Evolutionary conservation across 2,888 invertebrate species (phyloP), one percentile per base, ranked within the genome.

Genomic region (Digitonthophagus gazella): DNA sequence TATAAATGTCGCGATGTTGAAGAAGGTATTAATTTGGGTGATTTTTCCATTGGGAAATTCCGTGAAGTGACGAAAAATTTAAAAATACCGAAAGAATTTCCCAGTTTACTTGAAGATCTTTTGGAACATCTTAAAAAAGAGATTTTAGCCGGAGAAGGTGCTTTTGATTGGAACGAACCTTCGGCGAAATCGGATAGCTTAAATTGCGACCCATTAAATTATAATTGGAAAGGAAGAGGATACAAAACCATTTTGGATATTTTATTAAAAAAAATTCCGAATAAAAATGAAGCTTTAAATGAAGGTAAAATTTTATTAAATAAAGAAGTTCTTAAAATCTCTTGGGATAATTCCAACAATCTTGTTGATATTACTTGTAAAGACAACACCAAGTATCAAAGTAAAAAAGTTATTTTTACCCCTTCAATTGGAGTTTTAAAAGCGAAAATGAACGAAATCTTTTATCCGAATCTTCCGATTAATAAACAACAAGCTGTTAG

Each of bases 171-270:
- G 87, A 83, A 86, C 82, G 84, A 89, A 44, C 87, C 91, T 54
- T 91, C 92, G 0, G 85, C 90, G 0, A 83, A 83, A 71, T 89
- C 89, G 0, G 89, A 91, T 72, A 90, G 88, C 76, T 85, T 87
- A 86, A 82, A 83, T 0, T 91, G 91, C 77, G 87, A 89, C 8
- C 93, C 93, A 0, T 80, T 83, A 15, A 78, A 88, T 74, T 82
- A 90, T 1, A 87, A 89, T 75, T 93, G 92, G 93, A 91, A 89
- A 72, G 86, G 87, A 64, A 86, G 84, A 68, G 91, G 91, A 1
- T 92, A 86, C 76, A 85, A 84, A 71, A 88, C 84, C 2, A 80
- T 92, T 63, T 80, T 93, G 58, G 86, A 89, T 73, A 74, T 91
- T 44, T 82, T 93, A 69, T 83, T 88, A 44, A n/a, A n/a, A n/a